These are phyloP conservation scores for Fregata magnificens DNA, from an alignment of 2,113 vertebrate species.

Conservation along the genomic window DNA sequence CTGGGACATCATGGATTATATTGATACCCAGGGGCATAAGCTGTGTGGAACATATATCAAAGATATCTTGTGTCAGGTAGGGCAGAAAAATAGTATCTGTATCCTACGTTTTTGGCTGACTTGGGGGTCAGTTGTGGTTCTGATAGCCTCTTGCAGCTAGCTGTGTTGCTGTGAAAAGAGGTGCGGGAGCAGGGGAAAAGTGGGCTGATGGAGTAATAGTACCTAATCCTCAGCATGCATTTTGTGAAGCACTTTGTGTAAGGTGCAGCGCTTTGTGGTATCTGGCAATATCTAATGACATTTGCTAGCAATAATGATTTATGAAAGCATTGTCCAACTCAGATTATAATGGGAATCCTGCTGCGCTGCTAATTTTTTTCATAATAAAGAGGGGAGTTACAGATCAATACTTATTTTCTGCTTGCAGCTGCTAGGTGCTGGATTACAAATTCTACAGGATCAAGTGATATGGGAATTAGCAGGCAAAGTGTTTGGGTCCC, in stretches of 20 bases:
- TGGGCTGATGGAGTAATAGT: neutral
- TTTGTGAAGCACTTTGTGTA: neutral
- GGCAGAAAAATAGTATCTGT: neutral
- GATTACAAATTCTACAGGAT: neutral
- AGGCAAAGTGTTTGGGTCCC: neutral
- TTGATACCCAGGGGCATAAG: conserved; percentile 60
- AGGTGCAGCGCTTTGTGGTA: neutral
- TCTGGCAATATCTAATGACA: neutral
- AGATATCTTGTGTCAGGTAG: conserved; percentile 87
- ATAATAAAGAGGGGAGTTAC: neutral
- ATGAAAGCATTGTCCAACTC: neutral
- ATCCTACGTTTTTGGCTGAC: neutral
- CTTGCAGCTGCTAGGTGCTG: neutral
- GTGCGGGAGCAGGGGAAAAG: neutral
- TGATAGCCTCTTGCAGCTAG: neutral
- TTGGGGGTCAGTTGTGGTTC: neutral
- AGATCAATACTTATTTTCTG: neutral
- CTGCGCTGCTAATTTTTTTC: neutral
- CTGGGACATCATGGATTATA: conserved; percentile 75
- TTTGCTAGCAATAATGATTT: neutral
- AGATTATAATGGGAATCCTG: neutral
- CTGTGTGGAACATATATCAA: conserved; percentile 79
- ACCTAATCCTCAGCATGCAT: neutral
- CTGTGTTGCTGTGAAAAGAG: neutral
- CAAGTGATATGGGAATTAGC: neutral